phyloP scores from a whole-genome alignment of 2,888 invertebrate genomes.

The Ophraella communa region DNA sequence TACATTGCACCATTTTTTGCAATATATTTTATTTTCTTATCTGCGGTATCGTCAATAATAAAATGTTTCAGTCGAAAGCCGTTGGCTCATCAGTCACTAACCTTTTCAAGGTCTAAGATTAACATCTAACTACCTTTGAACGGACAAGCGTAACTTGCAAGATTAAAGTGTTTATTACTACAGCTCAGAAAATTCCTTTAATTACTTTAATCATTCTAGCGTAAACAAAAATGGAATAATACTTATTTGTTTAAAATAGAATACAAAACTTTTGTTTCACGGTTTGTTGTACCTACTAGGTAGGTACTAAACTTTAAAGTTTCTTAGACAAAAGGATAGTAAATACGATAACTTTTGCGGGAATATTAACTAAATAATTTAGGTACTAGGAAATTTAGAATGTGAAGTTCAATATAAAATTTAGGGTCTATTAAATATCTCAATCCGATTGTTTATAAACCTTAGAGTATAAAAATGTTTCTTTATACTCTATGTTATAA shows the following conservation, averaged over 20 bases:
- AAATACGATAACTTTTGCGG: too few relatives aligned
- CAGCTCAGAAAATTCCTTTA: not conserved
- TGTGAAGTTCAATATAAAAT: too few relatives aligned
- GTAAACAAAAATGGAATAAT: not conserved
- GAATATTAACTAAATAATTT: too few relatives aligned
- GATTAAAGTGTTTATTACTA: not conserved
- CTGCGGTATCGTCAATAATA: not conserved
- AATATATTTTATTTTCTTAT: not conserved
- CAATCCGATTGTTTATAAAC: too few relatives aligned
- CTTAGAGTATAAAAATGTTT: too few relatives aligned
- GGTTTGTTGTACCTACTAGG: too few relatives aligned
- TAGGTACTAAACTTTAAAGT: too few relatives aligned
- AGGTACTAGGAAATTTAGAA: too few relatives aligned
- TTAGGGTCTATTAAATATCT: too few relatives aligned
- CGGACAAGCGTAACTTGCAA: not conserved
- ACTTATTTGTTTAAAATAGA: not conserved
- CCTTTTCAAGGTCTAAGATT: constrained; percentile 51
- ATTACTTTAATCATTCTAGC: not conserved
- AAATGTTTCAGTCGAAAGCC: constrained; percentile 1
- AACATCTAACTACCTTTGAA: constrained; percentile 32
- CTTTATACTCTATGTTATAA: too few relatives aligned
- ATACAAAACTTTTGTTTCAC: too few relatives aligned
- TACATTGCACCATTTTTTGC: not conserved
- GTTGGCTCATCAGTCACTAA: constrained; percentile 48
- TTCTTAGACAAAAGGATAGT: too few relatives aligned